phyloP scores from a whole-genome alignment of 2,797 vertebrate genomes.

The Arctocebus calabarensis region DNA sequence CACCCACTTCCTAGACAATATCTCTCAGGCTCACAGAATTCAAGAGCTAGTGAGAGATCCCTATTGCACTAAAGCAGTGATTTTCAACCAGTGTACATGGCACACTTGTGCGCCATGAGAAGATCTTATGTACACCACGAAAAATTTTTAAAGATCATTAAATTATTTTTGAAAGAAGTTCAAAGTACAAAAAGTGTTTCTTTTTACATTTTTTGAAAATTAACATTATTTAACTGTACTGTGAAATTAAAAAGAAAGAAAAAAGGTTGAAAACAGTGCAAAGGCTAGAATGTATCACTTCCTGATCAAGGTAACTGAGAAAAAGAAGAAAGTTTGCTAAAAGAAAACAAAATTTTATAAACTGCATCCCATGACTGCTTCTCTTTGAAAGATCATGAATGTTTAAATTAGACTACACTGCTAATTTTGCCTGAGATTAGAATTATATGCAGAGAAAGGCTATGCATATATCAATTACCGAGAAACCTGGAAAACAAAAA shows the following conservation, averaged over 20 bases:
- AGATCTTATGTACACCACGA: too few species aligned
- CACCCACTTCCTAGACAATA: background rate
- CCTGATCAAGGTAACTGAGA: background rate
- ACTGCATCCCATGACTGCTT: background rate
- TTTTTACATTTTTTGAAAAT: too few species aligned
- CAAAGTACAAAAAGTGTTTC: too few species aligned
- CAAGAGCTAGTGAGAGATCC: background rate
- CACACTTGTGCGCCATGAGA: too few species aligned
- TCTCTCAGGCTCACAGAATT: background rate
- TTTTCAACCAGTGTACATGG: too few species aligned
- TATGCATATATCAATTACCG: background rate
- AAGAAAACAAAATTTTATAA: background rate
- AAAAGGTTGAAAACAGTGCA: too few species aligned
- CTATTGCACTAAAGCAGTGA: background rate
- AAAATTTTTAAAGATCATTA: too few species aligned
- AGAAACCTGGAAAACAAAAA: constrained; percentile 20
- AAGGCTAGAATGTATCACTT: background rate
- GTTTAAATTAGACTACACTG: background rate
- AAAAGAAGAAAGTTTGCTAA: background rate
- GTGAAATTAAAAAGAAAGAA: too few species aligned
- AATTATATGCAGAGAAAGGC: background rate
- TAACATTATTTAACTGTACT: too few species aligned
- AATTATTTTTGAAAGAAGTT: too few species aligned
- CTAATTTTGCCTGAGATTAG: constrained; percentile 37
- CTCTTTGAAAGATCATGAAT: background rate